Evolutionary conservation across 2,113 vertebrate genomes (phyloP), one percentile per base, ranked within the genome.

Genomic region (Ammospiza caudacuta): DNA sequence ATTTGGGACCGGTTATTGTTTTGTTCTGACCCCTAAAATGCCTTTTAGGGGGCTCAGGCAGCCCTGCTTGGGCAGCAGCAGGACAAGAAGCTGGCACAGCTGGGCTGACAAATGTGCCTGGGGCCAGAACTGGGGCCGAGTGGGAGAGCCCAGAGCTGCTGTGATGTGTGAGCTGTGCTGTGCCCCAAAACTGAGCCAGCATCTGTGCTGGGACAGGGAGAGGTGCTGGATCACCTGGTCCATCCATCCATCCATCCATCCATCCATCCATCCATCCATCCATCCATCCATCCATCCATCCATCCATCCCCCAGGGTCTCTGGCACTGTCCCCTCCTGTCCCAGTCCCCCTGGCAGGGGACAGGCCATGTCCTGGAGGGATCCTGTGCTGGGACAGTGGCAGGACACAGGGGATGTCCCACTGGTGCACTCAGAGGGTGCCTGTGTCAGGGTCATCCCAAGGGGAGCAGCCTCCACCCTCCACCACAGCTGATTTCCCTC

Each of bases 271-370:
- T 41, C 39, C 66, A 8, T 37, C 47, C 31, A 2, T 35, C 33
- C 41, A 9, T 28, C 25, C 47, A 39, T 39, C 39, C 39, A 39
- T 39, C 44, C 44, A 44, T 44, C 39, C 47, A 1, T 54, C 55
- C n/a, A 2, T 49, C 16, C n/a, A 19, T 51, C 10, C 15, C 31
- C n/a, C 29, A 39, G 22, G 35, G 2, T 49, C 37, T 67, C 29
- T 33, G 39, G 54, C 39, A 52, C 18, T 43, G 35, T 35, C 83
- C 21, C 57, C 68, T 22, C 51, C 43, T 14, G 12, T 4, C 2
- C 2, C 2, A 19, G 3, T 33, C 25, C 0, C 39, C 2, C n/a
- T 33, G 72, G 9, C 20, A 28, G 9, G 3, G 23, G 6, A 33
- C 9, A 2, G 33, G 28, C 47, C 1, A 0, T 39, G 31, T 43